These are phyloP conservation scores for Drosophila mettleri DNA, from an alignment of 2,888 invertebrate species.

Conservation along the genomic window DNA sequence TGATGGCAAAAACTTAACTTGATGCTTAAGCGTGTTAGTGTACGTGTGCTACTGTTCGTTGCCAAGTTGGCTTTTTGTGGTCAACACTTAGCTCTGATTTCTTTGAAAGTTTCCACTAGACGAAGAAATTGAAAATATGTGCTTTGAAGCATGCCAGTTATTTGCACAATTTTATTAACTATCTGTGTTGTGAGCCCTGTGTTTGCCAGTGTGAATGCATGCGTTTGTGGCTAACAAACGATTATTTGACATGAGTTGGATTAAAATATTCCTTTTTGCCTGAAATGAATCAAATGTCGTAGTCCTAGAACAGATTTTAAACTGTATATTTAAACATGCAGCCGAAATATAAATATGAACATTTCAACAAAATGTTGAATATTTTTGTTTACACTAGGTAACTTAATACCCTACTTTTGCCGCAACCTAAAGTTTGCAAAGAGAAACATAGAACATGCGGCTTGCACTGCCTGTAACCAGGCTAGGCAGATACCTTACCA, in stretches of 20 bases:
- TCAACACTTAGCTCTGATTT: conserved; percentile 33
- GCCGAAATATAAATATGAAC: conserved; percentile 44
- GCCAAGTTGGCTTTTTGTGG: conserved; percentile 55
- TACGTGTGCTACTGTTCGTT: conserved; percentile 3
- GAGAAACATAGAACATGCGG: conserved; percentile 47
- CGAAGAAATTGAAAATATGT: conserved; percentile 60
- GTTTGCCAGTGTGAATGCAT: background rate
- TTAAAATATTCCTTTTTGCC: conserved; percentile 41
- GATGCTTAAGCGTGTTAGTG: background rate
- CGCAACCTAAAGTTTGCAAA: conserved; percentile 19
- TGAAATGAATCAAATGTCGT: conserved; percentile 29
- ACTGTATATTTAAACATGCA: conserved; percentile 29
- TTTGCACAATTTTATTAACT: conserved; percentile 71
- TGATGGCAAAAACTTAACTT: conserved; percentile 24
- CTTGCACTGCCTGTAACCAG: conserved; percentile 8
- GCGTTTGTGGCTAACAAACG: conserved; percentile 43
- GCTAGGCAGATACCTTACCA: background rate
- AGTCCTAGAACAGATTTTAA: conserved; percentile 7
- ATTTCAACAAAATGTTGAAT: conserved; percentile 60
- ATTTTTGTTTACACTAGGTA: conserved; percentile 53
- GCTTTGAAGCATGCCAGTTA: conserved; percentile 56
- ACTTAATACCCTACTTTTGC: conserved; percentile 47
- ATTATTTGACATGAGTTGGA: conserved; percentile 58
- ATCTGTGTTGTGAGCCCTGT: conserved; percentile 41
- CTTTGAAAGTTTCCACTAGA: conserved; percentile 38